Evolutionary conservation across 2,113 vertebrate genomes (phyloP), one percentile per base, ranked within the genome.

Genomic region (Brachyhypopomus occidentalis): DNA sequence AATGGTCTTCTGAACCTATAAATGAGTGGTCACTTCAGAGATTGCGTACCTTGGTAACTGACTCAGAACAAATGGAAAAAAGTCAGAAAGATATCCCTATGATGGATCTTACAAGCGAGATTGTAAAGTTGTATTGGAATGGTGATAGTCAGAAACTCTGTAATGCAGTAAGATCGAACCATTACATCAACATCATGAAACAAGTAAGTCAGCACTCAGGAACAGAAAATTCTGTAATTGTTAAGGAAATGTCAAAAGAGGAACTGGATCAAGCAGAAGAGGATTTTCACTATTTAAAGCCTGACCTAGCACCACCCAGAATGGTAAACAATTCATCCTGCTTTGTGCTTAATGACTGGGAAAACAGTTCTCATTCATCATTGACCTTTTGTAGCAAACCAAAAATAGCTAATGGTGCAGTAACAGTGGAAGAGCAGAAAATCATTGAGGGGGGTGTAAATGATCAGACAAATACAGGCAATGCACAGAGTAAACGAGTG

Each of bases 321-420:
- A 30, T 5, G 8, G 83, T 83, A 1, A 91, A 90, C 80, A 87
- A 22, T 78, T 91, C 92, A 0, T 79, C 82, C 4, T 93, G 90
- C 90, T 84, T 92, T 58, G 93, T 92, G 88, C 55, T 80, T 19
- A 90, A 87, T 76, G 67, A 89, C 34, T 72, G 89, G 66, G 89
- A 90, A 22, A 88, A 89, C 88, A 91, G 88, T 48, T 87, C 80
- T 11, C 76, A 88, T 0, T 71, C 2, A 75, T 59, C 48, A 27
- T 62, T 22, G 27, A 12, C 45, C 69, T 23, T 36, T 48, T 60
- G 38, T 3, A 16, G 5, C 7, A 22, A 4, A 2, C 0, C 0
- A 22, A 45, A 84, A 80, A 1, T n/a, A 45, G 16, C 41, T 73
- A 22, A 23, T 0, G 27, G 5, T 67, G 30, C 17, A 66, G 20